These are phyloP conservation scores for Mirza zaza DNA, from an alignment of 2,113 vertebrate species.

Conservation along the genomic window DNA sequence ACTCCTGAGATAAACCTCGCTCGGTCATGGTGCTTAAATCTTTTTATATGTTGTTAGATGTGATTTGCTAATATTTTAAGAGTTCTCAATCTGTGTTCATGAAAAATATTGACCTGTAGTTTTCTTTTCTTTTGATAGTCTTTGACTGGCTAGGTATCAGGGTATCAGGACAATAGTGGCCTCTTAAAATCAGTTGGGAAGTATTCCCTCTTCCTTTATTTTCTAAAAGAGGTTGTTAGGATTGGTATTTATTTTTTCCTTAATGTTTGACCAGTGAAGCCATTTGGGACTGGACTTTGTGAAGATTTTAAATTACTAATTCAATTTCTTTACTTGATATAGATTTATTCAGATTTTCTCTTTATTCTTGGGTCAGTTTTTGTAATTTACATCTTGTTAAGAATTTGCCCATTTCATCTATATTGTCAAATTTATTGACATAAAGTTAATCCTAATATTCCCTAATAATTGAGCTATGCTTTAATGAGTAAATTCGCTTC, in stretches of 20 bases:
- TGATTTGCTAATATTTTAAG: neutral
- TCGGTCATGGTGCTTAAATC: neutral
- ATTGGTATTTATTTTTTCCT: neutral
- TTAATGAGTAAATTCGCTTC: neutral
- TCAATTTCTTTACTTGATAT: neutral
- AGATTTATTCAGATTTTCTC: conserved; percentile 11
- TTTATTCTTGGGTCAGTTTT: conserved; percentile 12
- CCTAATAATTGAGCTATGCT: neutral
- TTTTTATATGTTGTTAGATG: neutral
- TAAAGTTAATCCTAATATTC: neutral
- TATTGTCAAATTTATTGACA: neutral
- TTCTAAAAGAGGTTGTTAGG: neutral
- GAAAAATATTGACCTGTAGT: neutral
- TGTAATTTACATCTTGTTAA: conserved; percentile 12
- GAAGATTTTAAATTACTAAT: conserved; percentile 8
- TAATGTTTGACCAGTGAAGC: neutral
- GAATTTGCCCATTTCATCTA: neutral
- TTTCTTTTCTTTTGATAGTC: neutral
- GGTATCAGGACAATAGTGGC: neutral
- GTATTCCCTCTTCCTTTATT: neutral
- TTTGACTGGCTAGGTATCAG: neutral
- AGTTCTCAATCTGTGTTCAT: neutral
- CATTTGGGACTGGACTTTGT: neutral
- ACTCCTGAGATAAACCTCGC: neutral
- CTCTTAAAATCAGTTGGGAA: conserved; percentile 17